phyloP scores from a whole-genome alignment of 2,888 invertebrate genomes.

The Rhamnusium bicolor region DNA sequence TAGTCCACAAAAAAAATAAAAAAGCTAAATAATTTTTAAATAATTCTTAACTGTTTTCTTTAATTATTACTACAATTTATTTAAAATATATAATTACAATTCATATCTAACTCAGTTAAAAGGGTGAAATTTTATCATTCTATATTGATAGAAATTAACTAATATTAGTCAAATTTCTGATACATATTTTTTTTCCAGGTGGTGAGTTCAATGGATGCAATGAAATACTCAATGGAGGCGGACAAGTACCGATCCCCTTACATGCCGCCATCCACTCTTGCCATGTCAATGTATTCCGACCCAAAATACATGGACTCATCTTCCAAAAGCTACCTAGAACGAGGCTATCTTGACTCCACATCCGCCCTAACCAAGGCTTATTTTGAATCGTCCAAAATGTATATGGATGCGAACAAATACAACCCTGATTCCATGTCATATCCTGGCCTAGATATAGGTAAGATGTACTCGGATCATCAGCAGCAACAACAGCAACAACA shows the following conservation, averaged over 20 bases:
- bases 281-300: slow-evolving; percentile 82
- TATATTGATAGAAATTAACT: too few species aligned
- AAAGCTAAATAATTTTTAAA: too few species aligned
- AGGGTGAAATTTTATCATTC: too few species aligned
- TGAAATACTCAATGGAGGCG: slow-evolving; percentile 85
- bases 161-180: background rate
- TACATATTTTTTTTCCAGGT: slow-evolving; percentile 72
- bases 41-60: too few species aligned
- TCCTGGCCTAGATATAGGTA: slow-evolving; percentile 76
- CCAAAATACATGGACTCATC: slow-evolving; percentile 78
- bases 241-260: slow-evolving; percentile 84
- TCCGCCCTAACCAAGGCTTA: slow-evolving; percentile 82
- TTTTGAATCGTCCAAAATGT: slow-evolving; percentile 79
- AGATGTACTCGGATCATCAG: slow-evolving; percentile 74
- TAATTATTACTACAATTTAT: too few species aligned
- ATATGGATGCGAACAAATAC: slow-evolving; percentile 77
- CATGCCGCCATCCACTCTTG: slow-evolving; percentile 77
- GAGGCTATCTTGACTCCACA: slow-evolving; percentile 80
- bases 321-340: slow-evolving; percentile 75
- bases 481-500: slow-evolving; percentile 44
- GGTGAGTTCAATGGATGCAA: slow-evolving; percentile 83
- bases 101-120: too few species aligned
- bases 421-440: slow-evolving; percentile 69
- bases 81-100: too few species aligned
- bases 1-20: too few species aligned